phyloP scores from a whole-genome alignment of 2,888 invertebrate species.

The Crematogaster levior region DNA sequence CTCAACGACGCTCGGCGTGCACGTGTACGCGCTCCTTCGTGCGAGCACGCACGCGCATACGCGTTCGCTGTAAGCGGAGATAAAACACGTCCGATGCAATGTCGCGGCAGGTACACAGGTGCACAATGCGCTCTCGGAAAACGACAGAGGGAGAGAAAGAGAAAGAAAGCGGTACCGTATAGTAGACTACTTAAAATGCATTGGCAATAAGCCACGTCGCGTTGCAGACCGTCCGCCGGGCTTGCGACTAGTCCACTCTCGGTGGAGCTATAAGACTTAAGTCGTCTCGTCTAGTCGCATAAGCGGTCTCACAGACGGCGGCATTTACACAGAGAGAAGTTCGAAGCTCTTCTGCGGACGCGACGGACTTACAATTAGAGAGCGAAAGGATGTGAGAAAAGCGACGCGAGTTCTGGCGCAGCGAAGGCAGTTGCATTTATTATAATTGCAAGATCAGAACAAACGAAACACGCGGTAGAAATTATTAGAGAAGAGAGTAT shows the following conservation, averaged over 20 bases:
- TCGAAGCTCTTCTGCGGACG: slow-evolving; percentile 41
- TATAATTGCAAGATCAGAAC: slow-evolving; percentile 17
- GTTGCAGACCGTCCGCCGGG: slow-evolving; percentile 69
- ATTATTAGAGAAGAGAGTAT: not conserved
- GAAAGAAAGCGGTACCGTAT: slow-evolving; percentile 67
- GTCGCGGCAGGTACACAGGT: slow-evolving; percentile 76
- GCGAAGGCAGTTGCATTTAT: not conserved
- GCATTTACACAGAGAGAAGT: slow-evolving; percentile 67
- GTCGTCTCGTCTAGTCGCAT: slow-evolving; percentile 72
- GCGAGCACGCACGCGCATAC: slow-evolving; percentile 7
- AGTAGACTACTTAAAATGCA: slow-evolving; percentile 84
- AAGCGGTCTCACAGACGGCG: slow-evolving; percentile 62
- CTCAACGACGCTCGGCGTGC: not conserved
- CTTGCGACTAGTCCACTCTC: slow-evolving; percentile 71
- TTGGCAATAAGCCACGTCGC: slow-evolving; percentile 84
- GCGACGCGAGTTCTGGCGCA: slow-evolving; percentile 12
- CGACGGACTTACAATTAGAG: not conserved
- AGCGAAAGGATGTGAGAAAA: slow-evolving; percentile 18
- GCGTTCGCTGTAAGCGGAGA: slow-evolving; percentile 36
- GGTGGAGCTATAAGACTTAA: slow-evolving; percentile 68
- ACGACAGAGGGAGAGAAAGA: slow-evolving; percentile 38
- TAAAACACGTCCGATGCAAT: slow-evolving; percentile 49
- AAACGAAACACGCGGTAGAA: not conserved
- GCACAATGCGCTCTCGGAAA: slow-evolving; percentile 74
- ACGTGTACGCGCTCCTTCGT: slow-evolving; percentile 19